Percentiles rank a stretch among this genome's conserved stretches.
Evolutionary conservation across 2,113 vertebrate genomes (phyloP).

Genomic region (Notiomystis cincta): DNA sequence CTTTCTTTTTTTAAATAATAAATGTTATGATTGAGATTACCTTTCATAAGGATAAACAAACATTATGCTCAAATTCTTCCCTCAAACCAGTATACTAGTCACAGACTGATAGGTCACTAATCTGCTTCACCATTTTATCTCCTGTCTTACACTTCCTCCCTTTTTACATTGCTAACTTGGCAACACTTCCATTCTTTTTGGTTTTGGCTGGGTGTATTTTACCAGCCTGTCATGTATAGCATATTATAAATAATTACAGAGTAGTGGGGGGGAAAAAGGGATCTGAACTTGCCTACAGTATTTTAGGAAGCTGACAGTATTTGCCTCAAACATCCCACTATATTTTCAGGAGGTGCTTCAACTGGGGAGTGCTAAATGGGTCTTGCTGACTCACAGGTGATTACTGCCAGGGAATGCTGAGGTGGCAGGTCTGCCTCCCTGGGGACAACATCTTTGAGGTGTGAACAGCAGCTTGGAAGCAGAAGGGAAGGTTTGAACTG

Average conservation of each 20-base stretch:
- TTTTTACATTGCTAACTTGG: not conserved
- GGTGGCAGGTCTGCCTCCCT: not conserved
- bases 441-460: not conserved
- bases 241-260: conserved; percentile 34
- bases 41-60: not conserved
- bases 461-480: not conserved
- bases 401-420: conserved; percentile 2
- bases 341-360: conserved; percentile 9
- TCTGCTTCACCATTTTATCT: not conserved
- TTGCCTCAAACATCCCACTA: conserved; percentile 30
- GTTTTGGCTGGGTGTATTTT: not conserved
- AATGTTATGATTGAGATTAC: not conserved
- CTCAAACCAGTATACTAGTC: not conserved
- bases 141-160: not conserved
- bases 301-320: conserved; percentile 35
- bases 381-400: conserved; percentile 25
- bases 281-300: conserved; percentile 26
- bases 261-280: not conserved
- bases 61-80: not conserved
- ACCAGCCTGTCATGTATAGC: not conserved
- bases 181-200: not conserved
- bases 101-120: not conserved
- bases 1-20: not conserved
- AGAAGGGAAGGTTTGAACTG: not conserved
- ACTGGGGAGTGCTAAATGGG: not conserved